These are phyloP conservation scores for Alectoris magna DNA, from an alignment of 2,797 vertebrate species.

Conservation along the genomic window DNA sequence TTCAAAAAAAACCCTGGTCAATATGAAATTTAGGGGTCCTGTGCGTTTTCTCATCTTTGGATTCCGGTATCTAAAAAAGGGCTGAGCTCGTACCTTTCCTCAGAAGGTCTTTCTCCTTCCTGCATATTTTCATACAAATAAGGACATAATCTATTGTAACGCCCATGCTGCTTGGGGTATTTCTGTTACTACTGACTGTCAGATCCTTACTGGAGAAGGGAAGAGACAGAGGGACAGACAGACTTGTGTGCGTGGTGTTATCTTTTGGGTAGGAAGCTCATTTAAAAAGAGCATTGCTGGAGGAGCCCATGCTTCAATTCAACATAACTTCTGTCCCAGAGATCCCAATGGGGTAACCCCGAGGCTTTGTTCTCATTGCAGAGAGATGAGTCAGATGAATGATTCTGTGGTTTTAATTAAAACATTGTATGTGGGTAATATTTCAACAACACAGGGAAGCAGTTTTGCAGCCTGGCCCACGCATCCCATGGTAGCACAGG, in stretches of 20 bases:
- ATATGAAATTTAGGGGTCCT: neutral
- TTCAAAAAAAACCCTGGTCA: neutral
- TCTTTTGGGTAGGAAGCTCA: neutral
- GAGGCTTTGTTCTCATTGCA: neutral
- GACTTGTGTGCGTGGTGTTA: neutral
- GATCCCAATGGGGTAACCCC: neutral
- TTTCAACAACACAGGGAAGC: neutral
- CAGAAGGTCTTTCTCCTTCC: neutral
- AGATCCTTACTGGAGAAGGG: neutral
- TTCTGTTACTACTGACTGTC: neutral
- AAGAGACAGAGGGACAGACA: neutral
- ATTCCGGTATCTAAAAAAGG: neutral
- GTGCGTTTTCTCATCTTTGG: accelerated
- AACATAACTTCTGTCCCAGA: accelerated
- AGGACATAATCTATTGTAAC: neutral
- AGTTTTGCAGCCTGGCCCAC: neutral
- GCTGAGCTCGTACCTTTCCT: neutral
- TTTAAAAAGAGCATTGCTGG: neutral
- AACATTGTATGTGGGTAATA: neutral
- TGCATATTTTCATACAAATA: neutral
- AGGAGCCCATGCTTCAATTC: neutral
- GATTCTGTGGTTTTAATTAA: accelerated
- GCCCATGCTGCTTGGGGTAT: neutral
- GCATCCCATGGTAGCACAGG: no score
- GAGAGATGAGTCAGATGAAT: neutral